A percentile compares a stretch with the other conserved stretches of the same genome.
phyloP scores from a whole-genome alignment of 1,140 invertebrate genomes.

The Orchesella cincta region DNA sequence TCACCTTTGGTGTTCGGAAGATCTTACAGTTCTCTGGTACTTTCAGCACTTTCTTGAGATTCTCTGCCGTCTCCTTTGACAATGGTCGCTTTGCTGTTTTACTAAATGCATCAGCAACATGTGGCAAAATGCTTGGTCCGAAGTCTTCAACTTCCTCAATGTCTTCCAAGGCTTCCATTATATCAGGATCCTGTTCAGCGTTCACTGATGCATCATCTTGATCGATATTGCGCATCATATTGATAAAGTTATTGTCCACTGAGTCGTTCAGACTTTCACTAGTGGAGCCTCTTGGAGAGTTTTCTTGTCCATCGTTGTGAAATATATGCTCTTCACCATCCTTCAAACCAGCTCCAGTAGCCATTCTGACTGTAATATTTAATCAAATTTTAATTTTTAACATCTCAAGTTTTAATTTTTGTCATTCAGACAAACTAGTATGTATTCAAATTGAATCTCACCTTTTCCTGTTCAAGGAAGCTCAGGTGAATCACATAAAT shows the following conservation, averaged over 20 bases:
- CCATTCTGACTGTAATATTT: too few relatives aligned
- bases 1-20: slow-evolving; percentile 29
- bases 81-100: not conserved
- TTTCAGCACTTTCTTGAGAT: not conserved
- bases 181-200: not conserved
- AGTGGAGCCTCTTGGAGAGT: too few relatives aligned
- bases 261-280: too few relatives aligned
- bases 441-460: not conserved
- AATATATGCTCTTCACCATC: too few relatives aligned
- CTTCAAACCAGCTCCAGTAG: too few relatives aligned
- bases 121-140: not conserved
- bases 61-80: slow-evolving; percentile 16
- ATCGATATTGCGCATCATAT: not conserved
- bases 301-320: too few relatives aligned
- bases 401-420: not conserved
- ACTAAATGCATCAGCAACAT: not conserved
- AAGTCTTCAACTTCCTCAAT: not conserved
- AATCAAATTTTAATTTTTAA: not conserved
- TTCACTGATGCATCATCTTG: not conserved
- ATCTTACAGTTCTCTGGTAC: slow-evolving; percentile 26
- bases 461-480: not conserved
- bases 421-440: not conserved
- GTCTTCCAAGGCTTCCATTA: not conserved
- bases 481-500: too few relatives aligned
- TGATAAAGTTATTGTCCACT: not conserved